Base-by-base conservation (phyloP, 2,797 vertebrate genomes). In the Lepus townsendii region DNA sequence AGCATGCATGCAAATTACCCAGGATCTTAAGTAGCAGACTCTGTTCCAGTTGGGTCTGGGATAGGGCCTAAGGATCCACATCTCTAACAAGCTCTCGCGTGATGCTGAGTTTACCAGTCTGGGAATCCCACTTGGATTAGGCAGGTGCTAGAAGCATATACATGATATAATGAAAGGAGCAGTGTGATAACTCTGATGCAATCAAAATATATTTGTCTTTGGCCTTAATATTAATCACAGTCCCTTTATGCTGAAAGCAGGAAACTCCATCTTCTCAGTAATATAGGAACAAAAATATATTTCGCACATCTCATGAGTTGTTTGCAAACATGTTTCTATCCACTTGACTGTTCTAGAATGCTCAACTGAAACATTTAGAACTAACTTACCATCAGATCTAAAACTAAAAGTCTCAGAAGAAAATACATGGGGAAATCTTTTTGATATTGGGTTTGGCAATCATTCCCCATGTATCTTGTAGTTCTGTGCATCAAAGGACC, bases 181-280 rank as follows among this genome's bases (percentile, higher is more conserved):
- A 78, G 1, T 27, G 75, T n/a, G 27, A 42, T 73, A 63, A 38
- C 24, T 24, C 7, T n/a, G 30, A 54, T 1, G 17, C 30, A 82
- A 17, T 78, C 69, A 78, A 78, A 85, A 57, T 14, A 83, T 32
- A 19, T 50, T 24, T 75, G 32, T 42, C 38, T 35, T 82, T 32
- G n/a, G 57, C 52, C 50, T 89, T 71, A 68, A 38, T 6, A 38
- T 83, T 87, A 83, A 68, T 47, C 80, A 78, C 5, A 47, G 52
- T 22, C 20, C 19, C 72, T 73, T 82, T 93, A 63, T 68, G 76
- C 3, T 73, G 66, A 68, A 83, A 90, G 32, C 52, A 38, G 60
- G 16, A 86, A 80, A 76, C n/a, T 76, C 27, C 35, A 95, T 86
- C 91, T 91, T 93, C 50, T 89, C 73, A 90, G 54, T 77, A 93